Percentiles rank a stretch among this genome's conserved stretches.
phyloP scores from a whole-genome alignment of 2,113 vertebrate genomes.

The Castor canadensis region DNA sequence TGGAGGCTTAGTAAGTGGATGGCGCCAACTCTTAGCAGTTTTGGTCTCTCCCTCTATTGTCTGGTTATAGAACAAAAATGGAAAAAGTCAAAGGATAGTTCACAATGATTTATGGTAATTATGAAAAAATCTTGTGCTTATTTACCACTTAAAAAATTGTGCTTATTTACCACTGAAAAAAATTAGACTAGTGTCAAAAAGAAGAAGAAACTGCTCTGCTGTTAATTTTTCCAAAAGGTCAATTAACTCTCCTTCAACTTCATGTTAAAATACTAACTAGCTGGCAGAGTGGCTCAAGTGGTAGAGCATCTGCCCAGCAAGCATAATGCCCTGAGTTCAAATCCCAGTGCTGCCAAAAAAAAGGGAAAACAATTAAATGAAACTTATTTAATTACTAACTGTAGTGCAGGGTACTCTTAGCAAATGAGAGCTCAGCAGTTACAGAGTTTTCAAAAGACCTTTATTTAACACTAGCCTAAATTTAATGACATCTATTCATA shows the following conservation, averaged over 20 bases:
- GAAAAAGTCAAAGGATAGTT: not conserved
- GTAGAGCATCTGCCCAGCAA: too few species aligned
- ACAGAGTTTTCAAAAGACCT: not conserved
- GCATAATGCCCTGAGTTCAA: too few species aligned
- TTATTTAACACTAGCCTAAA: not conserved
- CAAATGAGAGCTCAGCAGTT: not conserved
- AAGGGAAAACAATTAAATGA: too few species aligned
- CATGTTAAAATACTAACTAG: not conserved
- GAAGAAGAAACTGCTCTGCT: not conserved
- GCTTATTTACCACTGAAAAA: not conserved
- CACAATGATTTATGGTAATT: not conserved
- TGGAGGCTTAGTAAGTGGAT: slow-evolving; percentile 88
- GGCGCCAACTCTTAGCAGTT: slow-evolving; percentile 85
- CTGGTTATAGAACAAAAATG: slow-evolving; percentile 66
- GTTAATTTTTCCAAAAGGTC: not conserved
- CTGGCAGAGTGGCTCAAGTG: too few species aligned
- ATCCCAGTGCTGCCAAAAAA: too few species aligned
- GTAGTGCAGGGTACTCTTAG: not conserved
- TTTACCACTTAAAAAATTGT: not conserved
- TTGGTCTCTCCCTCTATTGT: slow-evolving; percentile 76
- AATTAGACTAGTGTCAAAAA: not conserved
- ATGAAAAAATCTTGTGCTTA: not conserved
- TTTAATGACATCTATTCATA: not conserved
- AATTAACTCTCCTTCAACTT: not conserved
- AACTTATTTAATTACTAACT: not conserved